Percentiles rank a stretch among this genome's conserved stretches.
These are phyloP conservation scores for Pogona vitticeps DNA, from an alignment of 2,113 vertebrate species.

Conservation along the genomic window DNA sequence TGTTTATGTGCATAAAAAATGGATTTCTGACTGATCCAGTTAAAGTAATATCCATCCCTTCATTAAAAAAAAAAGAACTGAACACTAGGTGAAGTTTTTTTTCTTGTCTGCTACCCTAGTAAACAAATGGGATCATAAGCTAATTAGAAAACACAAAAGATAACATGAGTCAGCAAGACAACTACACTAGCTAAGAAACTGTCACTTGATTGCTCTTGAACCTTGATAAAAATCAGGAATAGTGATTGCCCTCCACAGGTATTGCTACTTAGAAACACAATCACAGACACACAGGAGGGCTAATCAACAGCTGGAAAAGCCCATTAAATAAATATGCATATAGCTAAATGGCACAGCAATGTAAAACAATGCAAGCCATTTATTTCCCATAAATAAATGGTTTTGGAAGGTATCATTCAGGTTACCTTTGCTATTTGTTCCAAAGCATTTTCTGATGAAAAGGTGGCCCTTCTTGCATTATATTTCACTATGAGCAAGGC, in stretches of 20 bases:
- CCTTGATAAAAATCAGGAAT: constrained; percentile 58
- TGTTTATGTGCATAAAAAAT: constrained; percentile 39
- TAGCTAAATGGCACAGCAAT: constrained; percentile 15
- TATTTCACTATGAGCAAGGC: too few species aligned
- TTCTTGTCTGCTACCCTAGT: constrained; percentile 41
- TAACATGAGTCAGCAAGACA: constrained; percentile 59
- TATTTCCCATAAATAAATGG: constrained; percentile 42
- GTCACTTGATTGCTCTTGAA: constrained; percentile 63
- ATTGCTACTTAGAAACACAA: constrained; percentile 57
- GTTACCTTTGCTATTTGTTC: background rate
- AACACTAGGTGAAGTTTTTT: constrained; percentile 38
- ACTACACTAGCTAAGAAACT: constrained; percentile 32
- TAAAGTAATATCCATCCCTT: constrained; percentile 49
- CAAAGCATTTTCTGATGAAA: background rate
- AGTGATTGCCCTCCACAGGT: constrained; percentile 62
- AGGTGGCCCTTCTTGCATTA: background rate
- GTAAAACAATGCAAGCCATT: constrained; percentile 28
- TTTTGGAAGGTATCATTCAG: background rate
- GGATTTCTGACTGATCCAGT: constrained; percentile 35
- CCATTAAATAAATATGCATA: constrained; percentile 68
- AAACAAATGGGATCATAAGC: constrained; percentile 41
- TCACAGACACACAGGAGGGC: constrained; percentile 60
- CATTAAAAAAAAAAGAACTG: constrained; percentile 38
- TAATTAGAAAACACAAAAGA: constrained; percentile 64
- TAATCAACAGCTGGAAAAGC: constrained; percentile 65